Base-by-base conservation (phyloP, 1,140 invertebrate genomes). In the Drosophila dunni region DNA sequence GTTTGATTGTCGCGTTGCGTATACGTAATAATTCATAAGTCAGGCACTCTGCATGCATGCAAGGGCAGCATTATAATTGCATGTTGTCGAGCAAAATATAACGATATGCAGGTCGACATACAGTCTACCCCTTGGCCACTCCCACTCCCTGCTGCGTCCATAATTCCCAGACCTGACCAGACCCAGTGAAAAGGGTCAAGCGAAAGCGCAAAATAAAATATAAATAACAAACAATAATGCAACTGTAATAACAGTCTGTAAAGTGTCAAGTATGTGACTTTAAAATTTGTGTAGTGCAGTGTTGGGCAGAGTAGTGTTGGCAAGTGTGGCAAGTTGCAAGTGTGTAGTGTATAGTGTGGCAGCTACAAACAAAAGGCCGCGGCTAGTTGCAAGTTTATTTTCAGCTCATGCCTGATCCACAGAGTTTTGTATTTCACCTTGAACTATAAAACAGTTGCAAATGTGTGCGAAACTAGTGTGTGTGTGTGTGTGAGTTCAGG, bases 11-110 rank as follows among this genome's bases (percentile, higher is more conserved):
- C 80, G 75, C 69, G 68, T 74, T 86, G 83, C 83, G 83, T 86
- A 86, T 86, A 89, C 84, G 79, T 86, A 86, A 89, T 86, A 88
- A 86, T 89, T 86, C 77, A 86, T 86, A 79, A 72, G 66, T 64
- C 69, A 38, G 58, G 75, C 68, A 74, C 73, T 57, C 65, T 64
- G 71, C 81, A 88, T 64, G 71, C 81, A 88, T 70, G 73, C 80
- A 79, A 88, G 79, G 86, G 68, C 83, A 65, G 70, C 60, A 75
- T 80, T 77, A 89, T 86, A 79, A 80, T 86, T 83, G 84, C 83
- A 82, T 64, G 69, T 69, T 78, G 78, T 53, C 62, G 34, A 69
- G 65, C 75, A 66, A 20, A 63, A 66, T 17, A 60, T 54, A 57
- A 44, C 58, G 62, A 61, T 64, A 57, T 50, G 53, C 53, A 56